Conservation (phyloP, 2,888 invertebrate genomes). For the Morpho helenor region DNA sequence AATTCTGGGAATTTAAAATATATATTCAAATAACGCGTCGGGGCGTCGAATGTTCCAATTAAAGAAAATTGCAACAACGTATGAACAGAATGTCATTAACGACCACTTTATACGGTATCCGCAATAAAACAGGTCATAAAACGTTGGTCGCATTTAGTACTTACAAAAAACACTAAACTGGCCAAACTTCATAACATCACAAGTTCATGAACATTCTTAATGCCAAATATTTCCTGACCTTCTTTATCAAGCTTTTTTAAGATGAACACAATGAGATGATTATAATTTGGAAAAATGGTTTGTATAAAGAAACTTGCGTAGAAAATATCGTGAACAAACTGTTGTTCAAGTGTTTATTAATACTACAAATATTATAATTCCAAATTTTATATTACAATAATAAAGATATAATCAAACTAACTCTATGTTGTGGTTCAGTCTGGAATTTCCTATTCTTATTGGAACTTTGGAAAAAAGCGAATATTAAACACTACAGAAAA, state of each 20-base stretch:
- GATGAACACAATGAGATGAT: neutral
- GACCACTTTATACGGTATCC: conserved; percentile 50
- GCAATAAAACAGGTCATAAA: conserved; percentile 48
- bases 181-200: conserved; percentile 42
- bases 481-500: too few species aligned
- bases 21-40: neutral
- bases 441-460: too few species aligned
- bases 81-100: conserved; percentile 35
- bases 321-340: too few species aligned
- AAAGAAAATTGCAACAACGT: conserved; percentile 31
- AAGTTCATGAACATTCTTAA: conserved; percentile 36
- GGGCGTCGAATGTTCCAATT: conserved; percentile 26
- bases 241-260: conserved; percentile 1
- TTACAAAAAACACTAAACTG: conserved; percentile 43
- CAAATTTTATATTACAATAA: too few species aligned
- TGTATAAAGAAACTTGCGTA: too few species aligned
- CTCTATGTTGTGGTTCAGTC: too few species aligned
- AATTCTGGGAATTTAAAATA: conserved; percentile 4
- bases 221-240: conserved; percentile 46
- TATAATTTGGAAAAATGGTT: neutral
- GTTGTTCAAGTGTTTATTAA: too few species aligned
- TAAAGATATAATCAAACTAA: too few species aligned
- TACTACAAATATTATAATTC: too few species aligned
- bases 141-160: conserved; percentile 43
- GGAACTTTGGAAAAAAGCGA: too few species aligned